Evolutionary conservation across 30 jellyfish, hydroid and myxozoan genomes (phyloP).

Genomic region (Pelagia noctiluca): DNA sequence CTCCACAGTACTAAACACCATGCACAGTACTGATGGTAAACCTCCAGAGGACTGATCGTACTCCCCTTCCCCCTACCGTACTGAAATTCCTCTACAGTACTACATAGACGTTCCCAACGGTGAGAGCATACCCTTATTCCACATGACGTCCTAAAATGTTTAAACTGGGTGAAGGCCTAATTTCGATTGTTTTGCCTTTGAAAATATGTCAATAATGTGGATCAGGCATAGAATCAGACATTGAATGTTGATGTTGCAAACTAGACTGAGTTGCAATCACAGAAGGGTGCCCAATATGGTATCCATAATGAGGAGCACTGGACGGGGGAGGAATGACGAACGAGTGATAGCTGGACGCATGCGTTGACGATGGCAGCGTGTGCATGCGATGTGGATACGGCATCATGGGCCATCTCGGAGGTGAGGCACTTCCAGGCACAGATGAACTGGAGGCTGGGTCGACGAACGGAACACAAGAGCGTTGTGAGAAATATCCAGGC

Average conservation of each 20-base stretch:
- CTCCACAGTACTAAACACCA: too few species aligned
- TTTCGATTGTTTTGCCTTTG: too few species aligned
- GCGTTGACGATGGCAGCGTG: slow-evolving; percentile 38
- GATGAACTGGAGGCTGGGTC: slow-evolving; percentile 44
- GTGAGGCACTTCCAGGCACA: slow-evolving; percentile 9
- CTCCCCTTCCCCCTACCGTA: too few species aligned
- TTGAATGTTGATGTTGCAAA: slow-evolving; percentile 16
- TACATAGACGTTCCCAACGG: too few species aligned
- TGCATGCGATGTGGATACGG: slow-evolving; percentile 70
- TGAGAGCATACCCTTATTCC: too few species aligned
- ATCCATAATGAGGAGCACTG: slow-evolving; percentile 30
- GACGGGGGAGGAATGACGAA: slow-evolving; percentile 27
- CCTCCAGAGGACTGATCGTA: too few species aligned
- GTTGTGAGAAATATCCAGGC: slow-evolving; percentile 38
- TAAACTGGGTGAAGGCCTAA: too few species aligned
- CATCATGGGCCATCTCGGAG: slow-evolving; percentile 47
- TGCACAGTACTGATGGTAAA: too few species aligned
- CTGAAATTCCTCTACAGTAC: too few species aligned
- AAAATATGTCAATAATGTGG: too few species aligned
- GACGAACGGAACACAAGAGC: slow-evolving; percentile 35
- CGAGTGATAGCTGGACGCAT: slow-evolving; percentile 42
- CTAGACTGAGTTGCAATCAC: slow-evolving; percentile 34
- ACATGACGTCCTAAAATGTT: too few species aligned
- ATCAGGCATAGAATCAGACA: slow-evolving; percentile 38
- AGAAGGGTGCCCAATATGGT: slow-evolving; percentile 57